phyloP scores from a whole-genome alignment of 2,797 vertebrate species.

The Pelochelys cantorii region DNA sequence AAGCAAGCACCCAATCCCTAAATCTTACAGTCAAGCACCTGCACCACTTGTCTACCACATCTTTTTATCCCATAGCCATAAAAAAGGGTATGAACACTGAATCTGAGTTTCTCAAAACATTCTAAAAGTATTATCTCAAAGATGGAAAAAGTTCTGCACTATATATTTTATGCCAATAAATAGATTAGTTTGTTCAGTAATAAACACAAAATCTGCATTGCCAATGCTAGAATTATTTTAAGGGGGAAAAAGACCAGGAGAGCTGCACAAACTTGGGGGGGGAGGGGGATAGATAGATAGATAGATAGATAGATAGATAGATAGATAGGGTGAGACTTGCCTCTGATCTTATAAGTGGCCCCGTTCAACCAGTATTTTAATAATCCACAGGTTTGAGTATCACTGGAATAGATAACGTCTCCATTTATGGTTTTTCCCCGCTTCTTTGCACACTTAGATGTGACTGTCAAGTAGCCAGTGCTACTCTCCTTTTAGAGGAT shows the following conservation, averaged over 20 bases:
- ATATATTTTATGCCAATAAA: background rate
- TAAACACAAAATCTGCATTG: rapidly evolving
- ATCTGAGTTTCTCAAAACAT: background rate
- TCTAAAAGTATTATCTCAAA: background rate
- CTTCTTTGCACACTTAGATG: background rate
- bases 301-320: no score
- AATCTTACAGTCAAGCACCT: background rate
- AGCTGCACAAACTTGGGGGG: background rate
- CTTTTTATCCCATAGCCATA: rapidly evolving
- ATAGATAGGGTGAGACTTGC: background rate
- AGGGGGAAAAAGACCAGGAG: rapidly evolving
- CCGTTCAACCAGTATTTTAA: background rate
- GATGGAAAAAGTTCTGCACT: background rate
- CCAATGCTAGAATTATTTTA: rapidly evolving
- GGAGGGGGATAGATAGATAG: no score
- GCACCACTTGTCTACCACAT: background rate
- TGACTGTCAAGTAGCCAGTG: background rate
- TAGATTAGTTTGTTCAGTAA: rapidly evolving
- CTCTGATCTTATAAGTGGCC: background rate
- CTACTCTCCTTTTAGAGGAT: background rate
- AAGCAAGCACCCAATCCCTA: background rate
- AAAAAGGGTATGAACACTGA: background rate
- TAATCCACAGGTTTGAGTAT: background rate
- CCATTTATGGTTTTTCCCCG: background rate
- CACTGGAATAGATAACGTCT: background rate